Evolutionary conservation across 2,113 vertebrate genomes (phyloP).

Genomic region (Pomatostomus ruficeps): DNA sequence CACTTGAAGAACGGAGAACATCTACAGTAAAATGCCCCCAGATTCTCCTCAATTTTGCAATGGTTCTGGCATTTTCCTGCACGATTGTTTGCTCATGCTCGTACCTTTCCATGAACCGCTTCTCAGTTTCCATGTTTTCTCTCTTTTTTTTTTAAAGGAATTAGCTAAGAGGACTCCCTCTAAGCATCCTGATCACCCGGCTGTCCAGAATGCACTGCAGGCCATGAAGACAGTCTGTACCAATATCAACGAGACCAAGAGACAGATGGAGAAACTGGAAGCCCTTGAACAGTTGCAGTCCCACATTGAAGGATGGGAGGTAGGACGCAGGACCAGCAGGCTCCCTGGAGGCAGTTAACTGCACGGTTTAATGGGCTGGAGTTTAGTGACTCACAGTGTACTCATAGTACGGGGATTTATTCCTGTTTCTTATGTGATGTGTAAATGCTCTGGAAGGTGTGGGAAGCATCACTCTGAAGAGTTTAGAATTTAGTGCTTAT

Average conservation of each 20-base stretch:
- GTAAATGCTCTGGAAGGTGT: background rate
- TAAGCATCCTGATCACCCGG: slow-evolving; percentile 90
- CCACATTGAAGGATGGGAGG: slow-evolving; percentile 99
- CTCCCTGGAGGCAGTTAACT: background rate
- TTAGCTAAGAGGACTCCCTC: slow-evolving; percentile 92
- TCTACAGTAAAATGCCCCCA: background rate
- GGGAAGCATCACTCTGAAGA: background rate
- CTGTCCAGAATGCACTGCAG: slow-evolving; percentile 90
- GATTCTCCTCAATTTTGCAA: background rate
- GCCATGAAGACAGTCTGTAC: slow-evolving; percentile 97
- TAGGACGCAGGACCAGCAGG: slow-evolving; percentile 51
- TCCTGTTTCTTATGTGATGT: background rate
- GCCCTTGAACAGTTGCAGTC: slow-evolving; percentile 96
- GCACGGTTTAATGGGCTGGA: background rate
- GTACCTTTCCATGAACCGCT: background rate
- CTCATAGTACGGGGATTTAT: background rate
- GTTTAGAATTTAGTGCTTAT: background rate
- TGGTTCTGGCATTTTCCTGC: background rate
- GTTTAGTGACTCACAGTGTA: background rate
- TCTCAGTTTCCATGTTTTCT: background rate
- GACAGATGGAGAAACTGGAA: slow-evolving; percentile 98
- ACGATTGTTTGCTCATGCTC: background rate
- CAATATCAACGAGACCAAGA: slow-evolving; percentile 98
- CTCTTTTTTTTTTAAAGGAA: slow-evolving; percentile 74
- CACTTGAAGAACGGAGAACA: background rate